Evolutionary conservation across 2,113 vertebrate species (phyloP).

Genomic region (Sinocyclocheilus maitianheensis): DNA sequence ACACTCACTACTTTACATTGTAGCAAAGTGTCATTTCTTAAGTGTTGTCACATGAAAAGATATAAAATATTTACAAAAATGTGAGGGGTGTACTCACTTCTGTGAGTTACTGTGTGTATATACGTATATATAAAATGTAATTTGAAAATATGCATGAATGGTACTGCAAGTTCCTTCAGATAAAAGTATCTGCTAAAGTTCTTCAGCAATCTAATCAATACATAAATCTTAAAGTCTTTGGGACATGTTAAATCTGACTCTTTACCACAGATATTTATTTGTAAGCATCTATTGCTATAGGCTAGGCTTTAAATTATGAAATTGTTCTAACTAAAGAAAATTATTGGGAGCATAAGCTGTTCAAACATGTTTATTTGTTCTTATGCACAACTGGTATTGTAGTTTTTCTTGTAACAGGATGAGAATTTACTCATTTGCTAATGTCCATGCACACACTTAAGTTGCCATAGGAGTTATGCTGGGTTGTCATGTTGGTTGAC

Average conservation of each 20-base stretch:
- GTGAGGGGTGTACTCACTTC: too few species aligned
- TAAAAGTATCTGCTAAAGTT: too few species aligned
- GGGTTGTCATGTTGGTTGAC: slow-evolving; percentile 24
- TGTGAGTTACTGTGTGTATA: too few species aligned
- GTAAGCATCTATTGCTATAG: background rate
- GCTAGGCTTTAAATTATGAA: background rate
- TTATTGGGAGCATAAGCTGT: background rate
- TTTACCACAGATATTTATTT: background rate
- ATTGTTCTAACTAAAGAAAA: background rate
- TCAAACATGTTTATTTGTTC: background rate
- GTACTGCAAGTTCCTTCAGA: background rate
- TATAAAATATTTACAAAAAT: too few species aligned
- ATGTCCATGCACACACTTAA: background rate
- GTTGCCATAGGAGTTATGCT: slow-evolving; percentile 33
- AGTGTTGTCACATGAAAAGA: too few species aligned
- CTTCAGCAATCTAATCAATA: too few species aligned
- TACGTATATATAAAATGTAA: too few species aligned
- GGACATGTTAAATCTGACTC: background rate
- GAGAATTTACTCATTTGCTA: slow-evolving; percentile 1
- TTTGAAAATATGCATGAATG: background rate
- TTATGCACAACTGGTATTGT: background rate
- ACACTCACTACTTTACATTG: too few species aligned
- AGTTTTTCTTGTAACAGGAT: background rate
- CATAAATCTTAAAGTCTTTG: too few species aligned
- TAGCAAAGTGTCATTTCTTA: too few species aligned